These are phyloP conservation scores for Allacma fusca DNA, from an alignment of 2,888 invertebrate species.

Conservation along the genomic window DNA sequence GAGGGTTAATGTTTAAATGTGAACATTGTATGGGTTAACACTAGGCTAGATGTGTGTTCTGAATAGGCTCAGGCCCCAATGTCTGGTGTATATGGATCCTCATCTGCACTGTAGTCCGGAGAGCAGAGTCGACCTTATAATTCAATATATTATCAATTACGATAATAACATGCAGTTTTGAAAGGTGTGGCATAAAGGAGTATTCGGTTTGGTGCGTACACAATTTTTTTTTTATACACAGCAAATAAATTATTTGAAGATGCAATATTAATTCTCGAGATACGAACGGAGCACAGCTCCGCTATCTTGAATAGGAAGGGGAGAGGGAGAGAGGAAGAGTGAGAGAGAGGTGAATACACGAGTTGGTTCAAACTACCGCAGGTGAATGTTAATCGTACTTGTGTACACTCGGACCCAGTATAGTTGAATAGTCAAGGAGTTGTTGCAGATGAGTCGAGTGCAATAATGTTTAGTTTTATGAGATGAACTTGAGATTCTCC, in stretches of 20 bases:
- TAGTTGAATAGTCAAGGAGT: background rate
- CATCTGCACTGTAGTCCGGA: no score
- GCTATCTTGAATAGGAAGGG: background rate
- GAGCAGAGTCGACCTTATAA: background rate
- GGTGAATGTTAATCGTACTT: constrained; percentile 12
- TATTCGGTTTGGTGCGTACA: constrained; percentile 10
- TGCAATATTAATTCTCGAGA: constrained; percentile 6
- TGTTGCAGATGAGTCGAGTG: background rate
- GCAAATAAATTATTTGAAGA: constrained; percentile 16
- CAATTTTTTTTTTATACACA: background rate
- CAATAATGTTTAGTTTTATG: constrained; percentile 16
- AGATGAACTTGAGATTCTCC: constrained; percentile 13
- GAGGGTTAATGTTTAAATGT: no score
- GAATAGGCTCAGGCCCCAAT: no score
- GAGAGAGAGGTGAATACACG: constrained; percentile 12
- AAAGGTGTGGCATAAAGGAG: background rate
- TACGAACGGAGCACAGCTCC: background rate
- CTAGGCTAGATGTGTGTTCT: no score
- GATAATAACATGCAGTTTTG: background rate
- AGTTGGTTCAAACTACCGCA: constrained; percentile 10
- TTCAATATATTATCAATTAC: constrained; percentile 7
- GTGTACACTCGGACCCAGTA: background rate
- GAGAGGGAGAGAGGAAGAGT: background rate
- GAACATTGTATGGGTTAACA: no score
- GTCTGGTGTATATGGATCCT: no score